These are phyloP conservation scores for Spea bombifrons DNA, from an alignment of 2,113 vertebrate genomes.

Conservation along the genomic window DNA sequence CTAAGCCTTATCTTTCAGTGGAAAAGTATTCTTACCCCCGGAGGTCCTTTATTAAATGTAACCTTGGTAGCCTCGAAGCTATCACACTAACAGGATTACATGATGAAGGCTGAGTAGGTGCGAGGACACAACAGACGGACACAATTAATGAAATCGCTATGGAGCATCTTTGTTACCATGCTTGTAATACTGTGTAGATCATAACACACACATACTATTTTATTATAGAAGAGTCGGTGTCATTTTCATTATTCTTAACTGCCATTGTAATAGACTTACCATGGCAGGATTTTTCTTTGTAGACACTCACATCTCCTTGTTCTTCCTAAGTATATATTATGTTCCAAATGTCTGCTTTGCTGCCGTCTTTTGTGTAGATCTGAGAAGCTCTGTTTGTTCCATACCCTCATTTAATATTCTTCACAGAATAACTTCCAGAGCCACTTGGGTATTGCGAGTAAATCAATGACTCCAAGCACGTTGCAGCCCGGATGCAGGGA, in stretches of 20 bases:
- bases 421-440: slow-evolving; percentile 35
- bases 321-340: slow-evolving; percentile 1
- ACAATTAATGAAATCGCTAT: no score
- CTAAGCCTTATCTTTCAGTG: no score
- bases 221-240: neutral
- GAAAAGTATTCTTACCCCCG: no score
- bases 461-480: slow-evolving; percentile 46
- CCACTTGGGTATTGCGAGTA: slow-evolving; percentile 39
- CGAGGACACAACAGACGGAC: no score
- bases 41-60: no score
- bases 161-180: neutral
- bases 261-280: neutral
- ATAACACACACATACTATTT: neutral
- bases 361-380: slow-evolving; percentile 6
- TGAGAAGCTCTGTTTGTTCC: slow-evolving; percentile 23
- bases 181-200: neutral
- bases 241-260: neutral
- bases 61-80: no score
- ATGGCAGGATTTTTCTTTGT: neutral
- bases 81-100: no score
- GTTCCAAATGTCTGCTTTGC: slow-evolving; percentile 8
- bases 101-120: no score
- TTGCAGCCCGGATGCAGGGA: slow-evolving; percentile 39
- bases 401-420: slow-evolving; percentile 42
- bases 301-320: neutral